phyloP scores from a whole-genome alignment of 2,888 invertebrate species.

The Drosophila vallismaia region DNA sequence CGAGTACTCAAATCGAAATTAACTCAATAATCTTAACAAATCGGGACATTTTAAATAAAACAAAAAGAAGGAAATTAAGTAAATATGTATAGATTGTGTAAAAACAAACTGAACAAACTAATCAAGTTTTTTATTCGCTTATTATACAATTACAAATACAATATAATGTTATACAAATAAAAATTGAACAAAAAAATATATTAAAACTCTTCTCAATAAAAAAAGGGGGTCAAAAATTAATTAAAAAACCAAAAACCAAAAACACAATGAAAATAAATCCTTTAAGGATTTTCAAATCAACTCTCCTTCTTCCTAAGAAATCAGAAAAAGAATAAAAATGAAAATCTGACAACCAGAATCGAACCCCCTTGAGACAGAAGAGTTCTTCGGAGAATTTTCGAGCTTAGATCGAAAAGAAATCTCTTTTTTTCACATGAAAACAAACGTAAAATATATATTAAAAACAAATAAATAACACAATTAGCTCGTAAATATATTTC shows the following conservation, averaged over 20 bases:
- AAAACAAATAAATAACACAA: slow-evolving; percentile 60
- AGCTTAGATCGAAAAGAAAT: slow-evolving; percentile 16
- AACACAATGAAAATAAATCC: neutral
- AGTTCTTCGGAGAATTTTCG: slow-evolving; percentile 19
- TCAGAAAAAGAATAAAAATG: neutral
- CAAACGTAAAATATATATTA: slow-evolving; percentile 46
- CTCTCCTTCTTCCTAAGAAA: neutral
- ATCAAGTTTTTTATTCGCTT: slow-evolving; percentile 77
- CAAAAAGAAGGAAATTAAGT: slow-evolving; percentile 46
- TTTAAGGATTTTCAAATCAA: slow-evolving; percentile 9
- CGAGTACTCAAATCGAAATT: slow-evolving; percentile 33
- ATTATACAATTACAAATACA: slow-evolving; percentile 53
- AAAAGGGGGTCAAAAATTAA: slow-evolving; percentile 6
- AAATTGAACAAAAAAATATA: neutral
- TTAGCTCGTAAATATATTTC: slow-evolving; percentile 78
- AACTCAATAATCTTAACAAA: slow-evolving; percentile 31
- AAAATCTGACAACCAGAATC: neutral
- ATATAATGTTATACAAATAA: slow-evolving; percentile 35
- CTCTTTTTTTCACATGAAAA: slow-evolving; percentile 12
- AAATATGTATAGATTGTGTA: slow-evolving; percentile 60
- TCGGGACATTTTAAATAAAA: slow-evolving; percentile 45
- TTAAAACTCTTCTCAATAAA: slow-evolving; percentile 9
- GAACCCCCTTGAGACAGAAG: neutral
- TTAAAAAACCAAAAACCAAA: neutral
- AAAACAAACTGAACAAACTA: slow-evolving; percentile 58